Evolutionary conservation across 1,140 invertebrate genomes (phyloP).

Genomic region (Musca vetustissima): DNA sequence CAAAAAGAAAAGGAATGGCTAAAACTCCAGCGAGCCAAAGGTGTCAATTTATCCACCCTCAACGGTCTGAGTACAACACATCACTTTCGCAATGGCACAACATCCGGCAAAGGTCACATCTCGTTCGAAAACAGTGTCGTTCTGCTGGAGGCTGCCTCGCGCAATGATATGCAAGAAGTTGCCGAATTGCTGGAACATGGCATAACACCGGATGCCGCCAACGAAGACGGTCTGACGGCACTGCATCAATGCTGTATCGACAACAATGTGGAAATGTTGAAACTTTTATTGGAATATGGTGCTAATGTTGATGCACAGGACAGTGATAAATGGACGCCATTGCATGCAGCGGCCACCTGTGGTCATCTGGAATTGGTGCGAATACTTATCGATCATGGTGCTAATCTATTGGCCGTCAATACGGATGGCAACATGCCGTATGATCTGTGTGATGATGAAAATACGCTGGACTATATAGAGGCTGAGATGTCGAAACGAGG

Average conservation of each 20-base stretch:
- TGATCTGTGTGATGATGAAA: constrained; percentile 98
- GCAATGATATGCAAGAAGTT: constrained; percentile 96
- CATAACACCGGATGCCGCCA: constrained; percentile 95
- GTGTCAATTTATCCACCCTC: constrained; percentile 46
- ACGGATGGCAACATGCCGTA: constrained; percentile 99
- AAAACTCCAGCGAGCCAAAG: constrained; percentile 61
- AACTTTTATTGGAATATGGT: constrained; percentile 89
- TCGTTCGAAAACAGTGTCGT: constrained; percentile 90
- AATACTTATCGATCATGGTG: constrained; percentile 78
- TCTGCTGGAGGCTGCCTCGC: constrained; percentile 89
- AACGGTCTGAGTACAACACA: constrained; percentile 35
- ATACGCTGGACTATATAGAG: constrained; percentile 95
- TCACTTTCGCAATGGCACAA: constrained; percentile 41
- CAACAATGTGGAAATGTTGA: constrained; percentile 97
- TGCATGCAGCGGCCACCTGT: constrained; percentile 98
- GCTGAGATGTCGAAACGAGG: constrained; percentile 96
- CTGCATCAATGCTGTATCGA: constrained; percentile 99
- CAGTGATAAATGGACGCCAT: constrained; percentile 97
- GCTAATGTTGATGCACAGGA: constrained; percentile 98
- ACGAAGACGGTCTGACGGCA: constrained; percentile 97
- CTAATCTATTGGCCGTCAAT: constrained; percentile 97
- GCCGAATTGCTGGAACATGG: constrained; percentile 79
- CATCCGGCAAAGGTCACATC: constrained; percentile 63
- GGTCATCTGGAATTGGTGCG: constrained; percentile 90
- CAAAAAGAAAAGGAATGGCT: constrained; percentile 82